Conservation (phyloP, 2,888 invertebrate genomes). For the Cataglyphis albicans region DNA sequence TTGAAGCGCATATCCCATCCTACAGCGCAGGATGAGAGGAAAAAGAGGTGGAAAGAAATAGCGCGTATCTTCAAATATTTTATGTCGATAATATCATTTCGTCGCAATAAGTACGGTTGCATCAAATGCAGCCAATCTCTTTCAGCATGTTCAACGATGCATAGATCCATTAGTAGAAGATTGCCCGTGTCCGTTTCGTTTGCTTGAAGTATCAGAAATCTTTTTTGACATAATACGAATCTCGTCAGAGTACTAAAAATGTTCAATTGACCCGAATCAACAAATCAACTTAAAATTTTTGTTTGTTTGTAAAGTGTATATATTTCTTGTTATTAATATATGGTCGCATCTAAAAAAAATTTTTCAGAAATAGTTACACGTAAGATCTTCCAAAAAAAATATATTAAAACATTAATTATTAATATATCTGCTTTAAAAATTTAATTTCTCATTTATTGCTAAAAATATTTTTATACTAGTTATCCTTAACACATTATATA, state of each 20-base stretch:
- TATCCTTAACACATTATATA: background rate
- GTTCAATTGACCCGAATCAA: background rate
- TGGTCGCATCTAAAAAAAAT: background rate
- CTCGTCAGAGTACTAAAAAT: background rate
- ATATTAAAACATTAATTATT: background rate
- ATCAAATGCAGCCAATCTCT: conserved; percentile 53
- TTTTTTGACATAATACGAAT: conserved; percentile 22
- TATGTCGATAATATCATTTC: conserved; percentile 56
- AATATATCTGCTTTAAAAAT: background rate
- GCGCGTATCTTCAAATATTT: conserved; percentile 66
- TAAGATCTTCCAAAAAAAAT: background rate
- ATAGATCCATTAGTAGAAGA: conserved; percentile 21
- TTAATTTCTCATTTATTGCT: background rate
- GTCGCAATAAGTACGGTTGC: conserved; percentile 58
- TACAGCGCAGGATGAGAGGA: too few species aligned
- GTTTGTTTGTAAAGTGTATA: conserved; percentile 1
- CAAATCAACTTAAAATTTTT: conserved; percentile 14
- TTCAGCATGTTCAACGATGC: conserved; percentile 27
- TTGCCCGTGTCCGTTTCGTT: conserved; percentile 47
- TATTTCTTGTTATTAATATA: background rate
- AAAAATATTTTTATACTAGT: background rate
- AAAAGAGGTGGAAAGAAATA: conserved; percentile 4
- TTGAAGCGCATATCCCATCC: conserved; percentile 40
- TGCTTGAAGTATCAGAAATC: conserved; percentile 32
- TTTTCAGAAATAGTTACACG: background rate